A percentile compares a stretch with the other conserved stretches of the same genome.
phyloP scores from a whole-genome alignment of 2,797 vertebrate species.

The Rhynchotus rufescens region DNA sequence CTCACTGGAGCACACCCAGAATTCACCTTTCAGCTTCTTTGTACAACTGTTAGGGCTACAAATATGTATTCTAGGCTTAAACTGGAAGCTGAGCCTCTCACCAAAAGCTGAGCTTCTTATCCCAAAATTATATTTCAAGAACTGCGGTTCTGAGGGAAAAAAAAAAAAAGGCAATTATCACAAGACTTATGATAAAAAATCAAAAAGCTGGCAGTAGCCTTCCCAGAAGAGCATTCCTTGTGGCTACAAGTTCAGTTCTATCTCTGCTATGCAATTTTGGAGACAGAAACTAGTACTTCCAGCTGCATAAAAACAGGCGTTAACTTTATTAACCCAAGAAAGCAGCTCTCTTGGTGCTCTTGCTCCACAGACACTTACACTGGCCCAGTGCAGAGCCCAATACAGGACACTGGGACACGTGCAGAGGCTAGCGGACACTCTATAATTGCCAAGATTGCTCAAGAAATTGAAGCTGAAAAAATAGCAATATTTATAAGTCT shows the following conservation, averaged over 20 bases:
- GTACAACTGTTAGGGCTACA: not conserved
- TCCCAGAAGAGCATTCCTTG: slow-evolving; percentile 61
- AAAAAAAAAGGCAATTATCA: slow-evolving; percentile 19
- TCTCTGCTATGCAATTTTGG: slow-evolving; percentile 42
- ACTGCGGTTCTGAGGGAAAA: not conserved
- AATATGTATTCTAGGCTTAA: slow-evolving; percentile 3
- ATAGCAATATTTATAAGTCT: not conserved
- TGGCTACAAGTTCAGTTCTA: slow-evolving; percentile 1
- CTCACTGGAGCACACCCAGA: not conserved
- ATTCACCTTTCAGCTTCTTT: not conserved
- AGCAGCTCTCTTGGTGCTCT: not conserved
- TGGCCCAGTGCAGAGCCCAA: not conserved
- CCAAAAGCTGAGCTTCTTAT: slow-evolving; percentile 27
- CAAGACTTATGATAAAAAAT: slow-evolving; percentile 22
- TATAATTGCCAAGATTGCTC: not conserved
- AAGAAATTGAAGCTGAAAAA: not conserved
- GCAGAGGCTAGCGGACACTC: not conserved
- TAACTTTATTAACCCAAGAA: not conserved
- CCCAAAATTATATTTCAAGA: slow-evolving; percentile 10
- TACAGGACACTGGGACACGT: not conserved
- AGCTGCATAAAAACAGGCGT: not conserved
- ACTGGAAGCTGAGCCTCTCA: slow-evolving; percentile 4
- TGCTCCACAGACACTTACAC: not conserved
- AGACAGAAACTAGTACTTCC: slow-evolving; percentile 31
- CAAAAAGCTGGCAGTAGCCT: not conserved